Conservation (phyloP, 1,140 invertebrate species). For the Uloborus diversus region DNA sequence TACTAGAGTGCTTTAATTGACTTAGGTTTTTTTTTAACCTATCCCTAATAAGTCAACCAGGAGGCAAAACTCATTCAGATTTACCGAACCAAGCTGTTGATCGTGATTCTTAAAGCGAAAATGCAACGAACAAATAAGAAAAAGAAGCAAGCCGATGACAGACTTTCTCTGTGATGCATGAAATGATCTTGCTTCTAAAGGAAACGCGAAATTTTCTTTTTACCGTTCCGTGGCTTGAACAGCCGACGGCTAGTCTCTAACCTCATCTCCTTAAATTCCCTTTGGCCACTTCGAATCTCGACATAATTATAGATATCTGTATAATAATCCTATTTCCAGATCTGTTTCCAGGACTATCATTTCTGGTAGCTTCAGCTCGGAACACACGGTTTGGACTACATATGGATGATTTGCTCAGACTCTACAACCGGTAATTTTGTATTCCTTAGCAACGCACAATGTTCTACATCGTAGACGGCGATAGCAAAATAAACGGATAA, state of each 20-base stretch:
- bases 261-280: constrained; percentile 41
- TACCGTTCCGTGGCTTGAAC: constrained; percentile 29
- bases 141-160: background rate
- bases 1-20: no score
- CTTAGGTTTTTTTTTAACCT: no score
- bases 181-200: constrained; percentile 35
- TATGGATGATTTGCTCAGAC: background rate
- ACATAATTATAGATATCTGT: constrained; percentile 49
- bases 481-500: constrained; percentile 24
- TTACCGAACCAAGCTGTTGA: no score
- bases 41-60: no score
- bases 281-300: constrained; percentile 43
- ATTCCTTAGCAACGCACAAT: constrained; percentile 1
- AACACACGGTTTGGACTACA: background rate
- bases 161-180: constrained; percentile 32
- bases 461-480: constrained; percentile 7
- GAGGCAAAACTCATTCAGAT: no score
- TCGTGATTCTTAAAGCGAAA: no score
- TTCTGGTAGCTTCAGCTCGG: background rate
- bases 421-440: constrained; percentile 29
- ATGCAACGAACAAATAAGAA: no score
- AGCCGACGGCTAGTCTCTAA: constrained; percentile 25
- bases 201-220: constrained; percentile 38
- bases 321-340: constrained; percentile 54
- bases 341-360: constrained; percentile 8